Percentiles rank a stretch among this genome's conserved stretches.
Conservation (phyloP, 1,140 invertebrate genomes). For the Drosophila nebulosa region DNA sequence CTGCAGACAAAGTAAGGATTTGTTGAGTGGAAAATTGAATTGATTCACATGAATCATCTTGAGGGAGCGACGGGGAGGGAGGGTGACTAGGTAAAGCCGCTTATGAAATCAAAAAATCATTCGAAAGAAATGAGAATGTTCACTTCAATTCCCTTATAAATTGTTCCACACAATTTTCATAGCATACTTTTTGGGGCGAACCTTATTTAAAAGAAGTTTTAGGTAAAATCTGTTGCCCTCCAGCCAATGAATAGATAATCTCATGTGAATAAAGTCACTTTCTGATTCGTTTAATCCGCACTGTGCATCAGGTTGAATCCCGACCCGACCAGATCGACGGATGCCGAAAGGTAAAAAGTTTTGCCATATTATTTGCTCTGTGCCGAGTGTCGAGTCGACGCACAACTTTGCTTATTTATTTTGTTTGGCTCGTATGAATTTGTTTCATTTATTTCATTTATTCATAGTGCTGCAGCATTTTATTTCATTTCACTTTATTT, state of each 20-base stretch:
- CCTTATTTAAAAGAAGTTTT: neutral
- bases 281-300: slow-evolving; percentile 43
- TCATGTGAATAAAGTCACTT: neutral
- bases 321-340: slow-evolving; percentile 15
- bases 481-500: slow-evolving; percentile 74
- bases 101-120: neutral
- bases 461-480: slow-evolving; percentile 56
- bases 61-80: too few species aligned
- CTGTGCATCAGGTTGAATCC: slow-evolving; percentile 21
- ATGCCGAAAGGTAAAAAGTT: slow-evolving; percentile 50
- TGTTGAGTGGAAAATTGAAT: slow-evolving; percentile 34
- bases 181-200: neutral
- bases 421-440: slow-evolving; percentile 46
- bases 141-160: too few species aligned
- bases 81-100: neutral
- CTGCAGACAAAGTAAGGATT: slow-evolving; percentile 1
- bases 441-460: slow-evolving; percentile 63
- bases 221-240: neutral
- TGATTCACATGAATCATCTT: slow-evolving; percentile 23
- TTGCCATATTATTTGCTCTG: slow-evolving; percentile 27
- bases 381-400: neutral
- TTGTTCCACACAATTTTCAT: neutral
- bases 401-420: neutral
- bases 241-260: neutral
- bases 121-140: neutral